Evolutionary conservation across 2,888 invertebrate species (phyloP).

Genomic region (Diplolepis rosae): DNA sequence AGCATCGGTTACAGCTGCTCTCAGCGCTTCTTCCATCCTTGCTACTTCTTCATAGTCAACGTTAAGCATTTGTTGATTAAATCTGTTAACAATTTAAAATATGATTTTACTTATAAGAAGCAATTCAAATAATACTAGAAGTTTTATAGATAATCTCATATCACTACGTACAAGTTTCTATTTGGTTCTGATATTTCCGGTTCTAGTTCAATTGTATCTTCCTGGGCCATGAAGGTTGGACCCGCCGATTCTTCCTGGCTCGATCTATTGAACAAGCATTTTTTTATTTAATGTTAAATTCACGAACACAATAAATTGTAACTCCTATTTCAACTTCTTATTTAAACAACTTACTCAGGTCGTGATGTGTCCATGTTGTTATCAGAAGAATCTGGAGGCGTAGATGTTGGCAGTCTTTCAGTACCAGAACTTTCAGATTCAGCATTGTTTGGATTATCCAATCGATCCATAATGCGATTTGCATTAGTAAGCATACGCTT

Average conservation of each 20-base stretch:
- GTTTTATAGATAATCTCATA: background rate
- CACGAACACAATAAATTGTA: too few relatives aligned
- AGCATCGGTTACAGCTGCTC: conserved; percentile 69
- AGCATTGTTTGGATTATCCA: conserved; percentile 70
- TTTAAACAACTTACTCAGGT: conserved; percentile 48
- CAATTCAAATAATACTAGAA: too few relatives aligned
- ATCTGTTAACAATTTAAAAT: background rate
- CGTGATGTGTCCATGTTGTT: conserved; percentile 44
- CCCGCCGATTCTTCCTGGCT: background rate
- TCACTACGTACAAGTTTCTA: background rate
- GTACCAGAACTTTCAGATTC: conserved; percentile 44
- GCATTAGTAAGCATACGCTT: conserved; percentile 75
- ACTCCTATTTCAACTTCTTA: too few relatives aligned
- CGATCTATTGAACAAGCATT: background rate
- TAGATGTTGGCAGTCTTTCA: conserved; percentile 61
- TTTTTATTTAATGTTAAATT: too few relatives aligned
- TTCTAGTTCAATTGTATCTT: background rate
- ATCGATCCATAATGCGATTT: conserved; percentile 71
- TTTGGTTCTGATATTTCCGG: background rate
- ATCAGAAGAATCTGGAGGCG: conserved; percentile 54
- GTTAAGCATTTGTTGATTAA: background rate
- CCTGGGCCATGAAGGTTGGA: background rate
- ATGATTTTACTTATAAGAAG: background rate
- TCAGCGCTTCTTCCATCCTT: conserved; percentile 59
- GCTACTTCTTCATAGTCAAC: conserved; percentile 35